phyloP scores from a whole-genome alignment of 2,888 invertebrate species.

The Ischnus inquisitorius region DNA sequence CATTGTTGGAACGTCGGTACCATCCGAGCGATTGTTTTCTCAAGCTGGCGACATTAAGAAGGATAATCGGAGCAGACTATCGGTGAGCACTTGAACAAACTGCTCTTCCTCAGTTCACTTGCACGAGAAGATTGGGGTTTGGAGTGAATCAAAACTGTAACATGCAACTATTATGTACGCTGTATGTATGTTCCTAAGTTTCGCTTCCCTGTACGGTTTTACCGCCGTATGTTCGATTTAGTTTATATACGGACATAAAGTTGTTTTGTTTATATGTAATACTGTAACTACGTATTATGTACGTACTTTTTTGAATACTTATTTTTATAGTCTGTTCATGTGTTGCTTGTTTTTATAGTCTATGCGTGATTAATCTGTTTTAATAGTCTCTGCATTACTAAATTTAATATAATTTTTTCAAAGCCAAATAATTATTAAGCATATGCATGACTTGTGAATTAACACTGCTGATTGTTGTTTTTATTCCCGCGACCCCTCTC shows the following conservation, averaged over 20 bases:
- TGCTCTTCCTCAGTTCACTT: too few relatives aligned
- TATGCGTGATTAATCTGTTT: too few relatives aligned
- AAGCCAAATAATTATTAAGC: background rate
- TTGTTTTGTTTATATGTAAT: background rate
- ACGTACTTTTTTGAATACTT: background rate
- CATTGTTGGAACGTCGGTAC: slow-evolving; percentile 43
- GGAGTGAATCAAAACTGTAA: background rate
- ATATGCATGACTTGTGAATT: background rate
- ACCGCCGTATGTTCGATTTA: background rate
- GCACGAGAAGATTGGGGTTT: background rate
- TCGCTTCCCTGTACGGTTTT: background rate
- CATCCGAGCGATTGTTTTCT: slow-evolving; percentile 54
- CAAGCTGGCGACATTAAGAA: slow-evolving; percentile 45
- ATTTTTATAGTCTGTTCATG: too few relatives aligned
- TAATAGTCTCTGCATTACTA: background rate
- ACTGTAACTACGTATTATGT: too few relatives aligned
- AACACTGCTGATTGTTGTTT: background rate
- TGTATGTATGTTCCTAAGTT: slow-evolving; percentile 1
- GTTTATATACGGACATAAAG: background rate
- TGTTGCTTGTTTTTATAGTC: too few relatives aligned
- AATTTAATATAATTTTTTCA: background rate
- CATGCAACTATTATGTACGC: background rate
- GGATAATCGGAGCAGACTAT: slow-evolving; percentile 45
- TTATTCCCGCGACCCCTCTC: too few relatives aligned
- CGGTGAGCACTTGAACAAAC: slow-evolving; percentile 14